Conservation (phyloP, 2,888 invertebrate species). For the Emmelina monodactyla region DNA sequence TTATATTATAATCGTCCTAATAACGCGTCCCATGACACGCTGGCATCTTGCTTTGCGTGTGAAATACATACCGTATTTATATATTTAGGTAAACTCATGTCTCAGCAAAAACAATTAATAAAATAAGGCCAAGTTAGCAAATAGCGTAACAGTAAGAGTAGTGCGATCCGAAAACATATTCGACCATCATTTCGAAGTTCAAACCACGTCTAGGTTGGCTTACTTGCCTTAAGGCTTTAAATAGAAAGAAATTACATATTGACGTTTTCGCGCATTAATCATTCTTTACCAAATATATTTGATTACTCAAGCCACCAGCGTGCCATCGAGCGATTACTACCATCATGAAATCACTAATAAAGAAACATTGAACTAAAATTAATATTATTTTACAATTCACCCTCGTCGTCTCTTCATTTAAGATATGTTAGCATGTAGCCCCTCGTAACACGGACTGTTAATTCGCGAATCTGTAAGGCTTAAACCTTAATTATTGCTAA, state of each 20-base stretch:
- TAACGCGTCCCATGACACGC: constrained; percentile 43
- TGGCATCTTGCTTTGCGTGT: constrained; percentile 19
- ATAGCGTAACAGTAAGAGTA: too few species aligned
- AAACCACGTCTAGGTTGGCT: too few species aligned
- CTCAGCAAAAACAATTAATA: too few species aligned
- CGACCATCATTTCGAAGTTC: too few species aligned
- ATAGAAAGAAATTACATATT: too few species aligned
- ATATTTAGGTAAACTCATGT: too few species aligned
- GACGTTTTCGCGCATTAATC: constrained; percentile 18
- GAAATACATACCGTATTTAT: too few species aligned
- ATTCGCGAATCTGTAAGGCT: neutral
- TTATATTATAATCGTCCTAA: constrained; percentile 64
- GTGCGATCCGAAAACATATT: too few species aligned
- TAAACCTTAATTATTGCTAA: constrained; percentile 37
- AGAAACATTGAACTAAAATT: constrained; percentile 59
- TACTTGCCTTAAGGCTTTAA: too few species aligned
- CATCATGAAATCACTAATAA: constrained; percentile 54
- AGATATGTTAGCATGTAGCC: constrained; percentile 55
- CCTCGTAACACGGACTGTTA: constrained; percentile 13
- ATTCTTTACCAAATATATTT: constrained; percentile 21
- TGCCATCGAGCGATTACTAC: constrained; percentile 44
- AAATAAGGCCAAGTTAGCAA: too few species aligned
- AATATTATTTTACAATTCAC: constrained; percentile 41
- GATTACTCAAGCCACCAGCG: constrained; percentile 32
- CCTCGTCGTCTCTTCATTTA: constrained; percentile 14